Conservation (phyloP, 1,140 invertebrate species). For the Dinothrombium tinctorium region DNA sequence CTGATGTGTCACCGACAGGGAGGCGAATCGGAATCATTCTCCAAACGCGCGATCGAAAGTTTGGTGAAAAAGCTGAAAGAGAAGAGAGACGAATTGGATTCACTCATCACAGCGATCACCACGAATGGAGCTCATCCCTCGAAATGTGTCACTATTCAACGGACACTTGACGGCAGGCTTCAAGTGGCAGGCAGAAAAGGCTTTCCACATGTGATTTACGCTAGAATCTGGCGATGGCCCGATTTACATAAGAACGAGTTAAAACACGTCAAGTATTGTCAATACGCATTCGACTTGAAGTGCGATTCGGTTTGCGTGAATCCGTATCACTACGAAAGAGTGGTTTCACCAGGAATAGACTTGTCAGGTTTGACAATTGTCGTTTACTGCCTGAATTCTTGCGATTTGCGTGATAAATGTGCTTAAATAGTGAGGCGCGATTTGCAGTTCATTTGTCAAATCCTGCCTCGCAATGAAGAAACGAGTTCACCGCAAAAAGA, state of each 20-base stretch:
- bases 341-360: constrained; percentile 18
- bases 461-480: too few species aligned
- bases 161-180: constrained; percentile 87
- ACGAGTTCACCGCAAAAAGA: too few species aligned
- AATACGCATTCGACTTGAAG: constrained; percentile 21
- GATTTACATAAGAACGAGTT: constrained; percentile 97
- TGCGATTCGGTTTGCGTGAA: constrained; percentile 93
- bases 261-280: constrained; percentile 85
- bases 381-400: too few species aligned
- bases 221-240: constrained; percentile 94
- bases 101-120: constrained; percentile 85
- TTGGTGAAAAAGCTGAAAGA: constrained; percentile 92
- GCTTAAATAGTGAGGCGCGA: too few species aligned
- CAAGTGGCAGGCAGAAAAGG: constrained; percentile 95
- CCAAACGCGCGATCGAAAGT: constrained; percentile 85
- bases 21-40: constrained; percentile 81
- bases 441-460: too few species aligned
- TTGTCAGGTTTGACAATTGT: constrained; percentile 8
- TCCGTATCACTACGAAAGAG: constrained; percentile 97
- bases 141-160: constrained; percentile 96
- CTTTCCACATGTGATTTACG: constrained; percentile 99
- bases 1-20: constrained; percentile 92
- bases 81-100: constrained; percentile 90
- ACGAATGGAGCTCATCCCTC: constrained; percentile 89
- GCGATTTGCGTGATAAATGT: too few species aligned